Evolutionary conservation across 2,888 invertebrate genomes (phyloP), one percentile per base, ranked within the genome.

Genomic region (Amphipoea lucens): DNA sequence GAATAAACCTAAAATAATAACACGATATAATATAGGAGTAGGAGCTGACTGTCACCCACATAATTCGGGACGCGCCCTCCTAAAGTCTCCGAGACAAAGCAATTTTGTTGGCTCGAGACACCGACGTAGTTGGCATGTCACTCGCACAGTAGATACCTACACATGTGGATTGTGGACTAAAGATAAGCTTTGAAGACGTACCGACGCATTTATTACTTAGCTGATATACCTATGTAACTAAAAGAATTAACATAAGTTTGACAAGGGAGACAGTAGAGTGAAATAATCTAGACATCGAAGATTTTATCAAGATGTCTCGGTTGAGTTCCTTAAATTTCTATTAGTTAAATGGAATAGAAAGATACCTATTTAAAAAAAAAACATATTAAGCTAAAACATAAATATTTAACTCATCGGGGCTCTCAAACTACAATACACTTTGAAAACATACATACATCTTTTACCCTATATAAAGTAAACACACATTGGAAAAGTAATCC

Each of bases 51-150:
- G 85, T 90, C 90, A 88, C 89, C 90, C 91, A 91, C 91, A 92
- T 93, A 94, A 93, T 92, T 92, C 91, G 91, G 89, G 90, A 90
- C 87, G 91, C 92, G 89, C 90, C 92, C 91, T 92, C 91, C 90
- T 90, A 92, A 93, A 94, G 92, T 92, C 90, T 88, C 90, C 85
- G 92, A 90, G 92, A 95, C 94, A 94, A 95, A 95, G 94, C 94
- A 93, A 94, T 95, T 94, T 95, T 91, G 93, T 92, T 94, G 93
- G 93, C 94, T 92, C 91, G 88, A 91, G 92, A 89, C 92, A 90
- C 90, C 90, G 90, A 87, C 91, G 92, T 92, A 93, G 93, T 93
- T 94, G 93, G 93, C 92, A 93, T 94, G 94, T 94, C 94, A 94
- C 92, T 92, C 93, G 89, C 93, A 93, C 91, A 90, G 83, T 57